A percentile compares a stretch with the other conserved stretches of the same genome.
These are phyloP conservation scores for Gallinago undulata DNA, from an alignment of 2,113 vertebrate species.

Conservation along the genomic window DNA sequence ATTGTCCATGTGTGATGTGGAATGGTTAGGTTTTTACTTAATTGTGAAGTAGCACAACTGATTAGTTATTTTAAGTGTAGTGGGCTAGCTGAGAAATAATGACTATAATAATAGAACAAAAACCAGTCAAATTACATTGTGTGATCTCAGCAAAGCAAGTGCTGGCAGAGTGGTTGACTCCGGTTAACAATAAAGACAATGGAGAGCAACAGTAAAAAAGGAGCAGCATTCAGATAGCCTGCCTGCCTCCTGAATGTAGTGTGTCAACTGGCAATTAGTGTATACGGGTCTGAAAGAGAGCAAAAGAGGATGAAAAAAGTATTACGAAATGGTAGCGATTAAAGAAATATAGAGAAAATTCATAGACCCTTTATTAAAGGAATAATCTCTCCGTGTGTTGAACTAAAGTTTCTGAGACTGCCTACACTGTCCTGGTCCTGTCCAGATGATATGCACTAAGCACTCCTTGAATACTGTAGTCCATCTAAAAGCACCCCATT, in stretches of 20 bases:
- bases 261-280: background rate
- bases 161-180: background rate
- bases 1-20: background rate
- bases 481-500: background rate
- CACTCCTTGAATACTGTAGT: background rate
- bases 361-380: background rate
- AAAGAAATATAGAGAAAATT: background rate
- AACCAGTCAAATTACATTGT: background rate
- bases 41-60: background rate
- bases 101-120: background rate
- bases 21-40: background rate
- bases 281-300: background rate
- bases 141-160: background rate
- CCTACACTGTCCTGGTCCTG: background rate
- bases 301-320: background rate
- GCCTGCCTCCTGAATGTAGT: background rate
- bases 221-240: background rate
- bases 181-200: slow-evolving; percentile 6
- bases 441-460: background rate
- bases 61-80: slow-evolving; percentile 15
- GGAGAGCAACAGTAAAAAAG: background rate
- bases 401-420: background rate
- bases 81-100: slow-evolving; percentile 2
- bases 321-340: background rate
- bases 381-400: background rate